Base-by-base conservation (phyloP, 2,888 invertebrate species). In the Bombyx huttoni region DNA sequence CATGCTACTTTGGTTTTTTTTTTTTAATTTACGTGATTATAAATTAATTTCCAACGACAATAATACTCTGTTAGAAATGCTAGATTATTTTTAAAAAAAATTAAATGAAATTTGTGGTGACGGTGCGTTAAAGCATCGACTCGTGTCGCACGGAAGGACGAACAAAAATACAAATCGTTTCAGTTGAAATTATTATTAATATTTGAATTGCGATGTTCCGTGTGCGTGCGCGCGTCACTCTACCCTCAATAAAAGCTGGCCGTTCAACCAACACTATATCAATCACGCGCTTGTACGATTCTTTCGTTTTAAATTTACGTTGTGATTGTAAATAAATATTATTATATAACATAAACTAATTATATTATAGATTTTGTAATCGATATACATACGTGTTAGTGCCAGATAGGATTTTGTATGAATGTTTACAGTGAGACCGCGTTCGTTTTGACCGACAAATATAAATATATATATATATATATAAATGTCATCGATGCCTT, bases 381-480 rank as follows among this genome's bases (percentile, higher is more conserved):
- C 74, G 73, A 78, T 83, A 86, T 87, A 87, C 87, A 86, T 84
- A 87, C 87, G 86, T 84, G 79, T 81, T 85, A 86, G 87, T 86
- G 86, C 81, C 86, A 85, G 87, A 79, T 85, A 85, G 81, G 79
- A 73, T 84, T 83, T 86, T 87, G 83, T 86, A 85, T 82, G 81
- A 65, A 76, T 68, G 82, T 84, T 81, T 85, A 78, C 75, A 73
- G 64, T 74, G 64, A 67, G 64, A 51, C 62, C 52, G 54, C 14
- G 54, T 46, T n/a, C 13, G 14, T 47, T 45, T 24, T 13, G 13
- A 47, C 24, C n/a, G 51, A n/a, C 14, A 34, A 46, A 12, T 24
- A 24, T 24, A 24, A 24, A 24, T 24, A 24, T 24, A 24, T 1
- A 40, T 40, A 40, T 40, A 40, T 40, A 40, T 10, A 40, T 40